phyloP scores from a whole-genome alignment of 2,113 vertebrate genomes.

The Eurypyga helias region DNA sequence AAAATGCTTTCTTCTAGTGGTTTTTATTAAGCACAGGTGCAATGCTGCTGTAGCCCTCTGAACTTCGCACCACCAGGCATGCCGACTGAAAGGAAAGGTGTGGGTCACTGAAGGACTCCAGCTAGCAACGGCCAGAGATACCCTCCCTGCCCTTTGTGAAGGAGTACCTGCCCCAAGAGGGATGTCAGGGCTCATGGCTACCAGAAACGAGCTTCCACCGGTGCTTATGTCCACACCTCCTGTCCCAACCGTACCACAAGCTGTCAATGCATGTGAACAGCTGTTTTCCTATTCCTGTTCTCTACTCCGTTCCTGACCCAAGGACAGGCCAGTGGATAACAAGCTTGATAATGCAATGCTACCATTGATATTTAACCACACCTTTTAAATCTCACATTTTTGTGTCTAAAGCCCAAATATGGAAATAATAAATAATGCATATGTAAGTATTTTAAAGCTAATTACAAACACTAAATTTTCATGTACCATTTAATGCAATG shows the following conservation, averaged over 20 bases:
- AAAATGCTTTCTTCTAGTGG: background rate
- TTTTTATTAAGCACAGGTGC: background rate
- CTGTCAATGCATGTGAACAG: accelerated
- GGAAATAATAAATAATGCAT: background rate
- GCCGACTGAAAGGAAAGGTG: background rate
- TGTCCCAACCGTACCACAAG: background rate
- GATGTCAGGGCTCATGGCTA: accelerated
- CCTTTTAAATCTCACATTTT: background rate
- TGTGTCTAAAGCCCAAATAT: background rate
- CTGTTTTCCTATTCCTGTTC: background rate
- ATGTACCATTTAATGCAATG: background rate
- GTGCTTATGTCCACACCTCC: background rate
- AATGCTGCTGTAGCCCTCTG: background rate
- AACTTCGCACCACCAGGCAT: background rate
- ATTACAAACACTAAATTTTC: background rate
- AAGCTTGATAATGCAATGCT: background rate
- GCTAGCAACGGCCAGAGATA: background rate
- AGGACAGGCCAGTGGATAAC: accelerated
- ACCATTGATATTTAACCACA: background rate
- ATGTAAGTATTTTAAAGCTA: background rate
- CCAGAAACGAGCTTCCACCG: background rate
- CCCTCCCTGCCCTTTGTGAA: too few relatives aligned
- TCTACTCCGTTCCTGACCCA: background rate
- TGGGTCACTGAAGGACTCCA: background rate
- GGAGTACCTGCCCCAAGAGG: background rate